Base-by-base conservation (phyloP, 1,140 invertebrate species). In the Tetraneura akinire region DNA sequence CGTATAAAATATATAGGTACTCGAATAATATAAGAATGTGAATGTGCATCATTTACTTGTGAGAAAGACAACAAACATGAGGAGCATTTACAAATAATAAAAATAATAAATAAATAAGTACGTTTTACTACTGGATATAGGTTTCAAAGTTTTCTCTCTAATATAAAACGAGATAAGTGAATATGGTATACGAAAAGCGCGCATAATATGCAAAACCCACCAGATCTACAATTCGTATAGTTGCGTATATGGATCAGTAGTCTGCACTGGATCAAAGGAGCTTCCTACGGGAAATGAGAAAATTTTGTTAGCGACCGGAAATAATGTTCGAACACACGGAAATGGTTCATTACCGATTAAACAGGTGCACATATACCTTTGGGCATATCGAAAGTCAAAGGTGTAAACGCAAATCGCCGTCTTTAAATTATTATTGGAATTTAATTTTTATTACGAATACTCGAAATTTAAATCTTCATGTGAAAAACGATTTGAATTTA, bases 281-380 rank as follows among this genome's bases (percentile, higher is more conserved):
- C 42, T 55, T 55, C 66, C 57, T 21, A 60, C 80, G 51, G 66
- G 66, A 70, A 73, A 80, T 80, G 37, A 71, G 66, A 57, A 71
- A 73, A 70, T 71, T 80, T 21, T 53, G 66, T 73, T 80, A 51
- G 51, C 57, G 62, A 32, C 70, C 37, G 55, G 66, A 80, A 73
- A 80, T 80, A 60, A 55, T 57, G 51, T 73, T 55, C 70, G 29
- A 80, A 32, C 49, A 71, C 42, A 47, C 47, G 55, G 70, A 80
- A 73, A 80, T 73, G 51, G 66, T 57, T 80, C 37, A 60, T 60
- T 55, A 70, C 26, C 11, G 64, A 71, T 53, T 71, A 49, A 51
- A 18, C 51, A 37, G 13, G 68, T 51, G 32, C n/a, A 49, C 45
- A 71, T 71, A 71, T 71, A 71, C 21, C 37, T 42, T 47, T 71